Base-by-base conservation (phyloP, 2,797 vertebrate species). In the Geotrypetes seraphini region DNA sequence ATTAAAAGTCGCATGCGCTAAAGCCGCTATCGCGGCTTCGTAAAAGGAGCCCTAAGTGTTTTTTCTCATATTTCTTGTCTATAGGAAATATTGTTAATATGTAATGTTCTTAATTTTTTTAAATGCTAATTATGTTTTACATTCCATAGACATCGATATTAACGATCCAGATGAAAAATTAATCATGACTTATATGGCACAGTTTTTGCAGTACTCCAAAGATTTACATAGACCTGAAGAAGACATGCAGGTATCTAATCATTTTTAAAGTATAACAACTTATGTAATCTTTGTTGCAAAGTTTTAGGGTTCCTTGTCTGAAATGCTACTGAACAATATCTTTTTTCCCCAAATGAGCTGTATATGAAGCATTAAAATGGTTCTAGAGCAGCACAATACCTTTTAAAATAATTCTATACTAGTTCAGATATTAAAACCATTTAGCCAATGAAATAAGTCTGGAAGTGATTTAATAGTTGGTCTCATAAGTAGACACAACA, bases 181-280 rank as follows among this genome's bases (percentile, higher is more conserved):
- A 19, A 91, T 98, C 61, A 97, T 98, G 89, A 97, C 90, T 3
- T 98, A 97, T 0, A 91, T 98, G 71, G 85, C 92, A 8, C 94
- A 97, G 68, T 98, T 98, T 69, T 78, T 98, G 22, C 87, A 88
- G 48, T 95, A 92, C 71, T 95, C 91, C 46, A 90, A 73, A 63
- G 85, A 83, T 13, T 30, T 59, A 12, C 58, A 62, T 3, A 35
- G 36, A 6, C 10, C 69, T 11, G 82, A 79, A 33, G 79, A 78
- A 3, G 75, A 75, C 12, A 31, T 64, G 51, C 79, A 85, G 87
- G 92, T 95, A 66, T 33, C 59, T 30, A 27, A 32, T 56, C 16
- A 7, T 14, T 18, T 45, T 38, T 44, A n/a, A n/a, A n/a, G n/a
- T n/a, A n/a, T n/a, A n/a, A n/a, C n/a, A n/a, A n/a, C n/a, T 39